Conservation (phyloP, 2,797 vertebrate genomes). For the Pipistrellus kuhlii region DNA sequence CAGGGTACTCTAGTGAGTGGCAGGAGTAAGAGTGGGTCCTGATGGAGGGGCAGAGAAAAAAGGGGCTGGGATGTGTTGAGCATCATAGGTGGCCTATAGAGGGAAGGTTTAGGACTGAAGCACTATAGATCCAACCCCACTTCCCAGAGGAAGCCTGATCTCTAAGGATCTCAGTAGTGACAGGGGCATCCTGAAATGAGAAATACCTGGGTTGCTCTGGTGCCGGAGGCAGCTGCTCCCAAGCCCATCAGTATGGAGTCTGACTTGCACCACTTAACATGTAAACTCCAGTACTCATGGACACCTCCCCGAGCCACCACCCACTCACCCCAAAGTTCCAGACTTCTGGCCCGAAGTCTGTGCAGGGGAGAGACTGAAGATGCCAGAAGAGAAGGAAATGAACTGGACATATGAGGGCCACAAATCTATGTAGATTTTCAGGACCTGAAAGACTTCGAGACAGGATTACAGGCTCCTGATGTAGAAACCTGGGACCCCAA, state of each 20-base stretch:
- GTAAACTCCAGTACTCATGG: neutral
- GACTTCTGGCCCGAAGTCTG: neutral
- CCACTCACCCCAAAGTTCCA: neutral
- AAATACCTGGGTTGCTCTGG: neutral
- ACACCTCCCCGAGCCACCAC: neutral
- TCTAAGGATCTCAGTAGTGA: neutral
- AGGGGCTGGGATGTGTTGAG: neutral
- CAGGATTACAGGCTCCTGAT: neutral
- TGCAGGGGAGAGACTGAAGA: neutral
- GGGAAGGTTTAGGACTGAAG: neutral
- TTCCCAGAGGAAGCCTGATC: neutral
- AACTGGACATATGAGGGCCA: rapidly evolving
- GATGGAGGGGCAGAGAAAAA: neutral
- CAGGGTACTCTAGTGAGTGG: neutral
- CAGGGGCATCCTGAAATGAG: neutral
- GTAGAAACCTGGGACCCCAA: neutral
- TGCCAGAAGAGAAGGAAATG: neutral
- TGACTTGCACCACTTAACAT: neutral
- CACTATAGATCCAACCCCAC: neutral
- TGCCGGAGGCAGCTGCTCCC: neutral
- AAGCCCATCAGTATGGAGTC: neutral
- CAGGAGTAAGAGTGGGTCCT: neutral
- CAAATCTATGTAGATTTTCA: neutral
- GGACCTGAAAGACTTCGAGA: too few relatives aligned
- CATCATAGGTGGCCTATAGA: neutral